A percentile compares a stretch with the other conserved stretches of the same genome.
These are phyloP conservation scores for Andrena trimmerana DNA, from an alignment of 2,888 invertebrate genomes.

Conservation along the genomic window DNA sequence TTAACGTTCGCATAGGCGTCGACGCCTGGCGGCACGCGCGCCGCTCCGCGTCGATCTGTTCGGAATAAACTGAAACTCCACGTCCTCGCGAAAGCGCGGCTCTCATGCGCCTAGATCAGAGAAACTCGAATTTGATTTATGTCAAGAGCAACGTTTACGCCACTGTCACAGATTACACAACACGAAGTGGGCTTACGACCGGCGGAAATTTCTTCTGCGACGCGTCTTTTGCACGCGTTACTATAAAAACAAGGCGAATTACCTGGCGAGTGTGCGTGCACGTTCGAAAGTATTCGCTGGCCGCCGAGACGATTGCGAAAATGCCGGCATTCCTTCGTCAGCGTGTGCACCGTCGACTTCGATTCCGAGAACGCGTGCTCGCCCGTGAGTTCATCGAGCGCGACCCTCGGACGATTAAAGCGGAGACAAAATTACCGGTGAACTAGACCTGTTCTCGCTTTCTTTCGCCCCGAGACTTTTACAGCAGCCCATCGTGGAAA, in stretches of 20 bases:
- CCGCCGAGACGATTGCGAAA: constrained; percentile 23
- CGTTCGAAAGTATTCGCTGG: constrained; percentile 14
- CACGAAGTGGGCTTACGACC: constrained; percentile 5
- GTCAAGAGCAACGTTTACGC: no score
- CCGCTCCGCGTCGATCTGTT: no score
- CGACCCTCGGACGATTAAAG: not conserved
- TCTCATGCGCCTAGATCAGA: no score
- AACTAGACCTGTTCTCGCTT: no score
- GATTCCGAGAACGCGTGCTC: constrained; percentile 12
- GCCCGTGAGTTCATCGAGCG: not conserved
- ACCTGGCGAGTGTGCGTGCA: not conserved
- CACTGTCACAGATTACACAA: constrained; percentile 22
- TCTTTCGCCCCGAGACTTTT: not conserved
- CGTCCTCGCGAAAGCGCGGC: no score
- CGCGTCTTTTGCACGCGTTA: constrained; percentile 8
- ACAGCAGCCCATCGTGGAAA: constrained; percentile 43
- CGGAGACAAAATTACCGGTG: not conserved
- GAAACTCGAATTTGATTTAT: no score
- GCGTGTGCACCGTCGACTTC: not conserved
- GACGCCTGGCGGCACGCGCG: no score
- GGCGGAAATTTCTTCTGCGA: constrained; percentile 32
- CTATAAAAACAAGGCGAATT: constrained; percentile 14
- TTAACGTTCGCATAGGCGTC: not conserved
- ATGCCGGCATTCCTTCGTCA: constrained; percentile 31
- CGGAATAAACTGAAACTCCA: no score